These are phyloP conservation scores for Centropus bengalensis DNA, from an alignment of 2,113 vertebrate genomes.

Conservation along the genomic window DNA sequence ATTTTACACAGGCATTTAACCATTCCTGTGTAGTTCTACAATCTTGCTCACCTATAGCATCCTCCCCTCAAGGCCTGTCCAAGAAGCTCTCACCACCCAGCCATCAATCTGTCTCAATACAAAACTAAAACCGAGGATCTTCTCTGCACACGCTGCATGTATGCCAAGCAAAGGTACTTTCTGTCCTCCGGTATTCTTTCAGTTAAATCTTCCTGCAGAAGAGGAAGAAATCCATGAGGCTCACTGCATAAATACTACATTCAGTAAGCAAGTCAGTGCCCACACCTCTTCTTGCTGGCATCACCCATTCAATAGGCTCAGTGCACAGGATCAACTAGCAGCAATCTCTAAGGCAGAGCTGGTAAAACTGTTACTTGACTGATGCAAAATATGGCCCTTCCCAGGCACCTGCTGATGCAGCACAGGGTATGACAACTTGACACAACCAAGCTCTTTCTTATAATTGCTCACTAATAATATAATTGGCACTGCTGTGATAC, in stretches of 20 bases:
- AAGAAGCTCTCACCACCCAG: not conserved
- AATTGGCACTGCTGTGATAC: not conserved
- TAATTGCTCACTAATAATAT: not conserved
- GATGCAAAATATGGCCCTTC: not conserved
- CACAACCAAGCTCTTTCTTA: not conserved
- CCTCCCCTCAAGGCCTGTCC: not conserved
- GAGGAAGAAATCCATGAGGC: not conserved
- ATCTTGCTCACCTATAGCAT: not conserved
- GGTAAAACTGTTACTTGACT: not conserved
- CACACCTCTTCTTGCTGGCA: not conserved
- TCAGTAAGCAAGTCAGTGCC: not conserved
- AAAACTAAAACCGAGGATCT: not conserved
- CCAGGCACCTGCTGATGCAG: not conserved
- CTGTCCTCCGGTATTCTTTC: not conserved
- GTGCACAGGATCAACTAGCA: not conserved
- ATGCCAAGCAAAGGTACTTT: not conserved
- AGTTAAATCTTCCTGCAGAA: not conserved
- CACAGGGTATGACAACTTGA: not conserved
- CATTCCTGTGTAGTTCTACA: accelerated
- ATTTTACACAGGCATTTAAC: not conserved
- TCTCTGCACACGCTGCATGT: not conserved
- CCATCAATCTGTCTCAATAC: not conserved
- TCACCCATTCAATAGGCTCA: accelerated
- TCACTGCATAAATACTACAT: not conserved
- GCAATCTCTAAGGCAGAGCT: not conserved